Conservation (phyloP, 1,140 invertebrate genomes). For the Contarinia nasturtii region DNA sequence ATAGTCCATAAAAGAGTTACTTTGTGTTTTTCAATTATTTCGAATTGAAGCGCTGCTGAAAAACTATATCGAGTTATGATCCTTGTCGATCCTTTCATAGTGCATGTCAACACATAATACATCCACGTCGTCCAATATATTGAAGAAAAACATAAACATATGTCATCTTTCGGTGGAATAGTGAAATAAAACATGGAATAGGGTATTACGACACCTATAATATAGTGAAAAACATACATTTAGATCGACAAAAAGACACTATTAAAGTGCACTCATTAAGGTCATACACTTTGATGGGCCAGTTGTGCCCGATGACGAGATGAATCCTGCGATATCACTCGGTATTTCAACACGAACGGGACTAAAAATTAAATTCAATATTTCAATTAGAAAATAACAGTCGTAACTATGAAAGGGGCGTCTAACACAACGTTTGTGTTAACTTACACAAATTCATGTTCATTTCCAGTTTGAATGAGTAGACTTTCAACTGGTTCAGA, state of each 20-base stretch:
- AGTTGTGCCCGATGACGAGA: slow-evolving; percentile 50
- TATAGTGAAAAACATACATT: too few relatives aligned
- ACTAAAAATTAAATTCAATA: not conserved
- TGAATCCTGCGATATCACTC: slow-evolving; percentile 13
- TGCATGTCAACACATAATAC: not conserved
- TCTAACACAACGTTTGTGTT: too few relatives aligned
- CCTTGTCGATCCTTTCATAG: not conserved
- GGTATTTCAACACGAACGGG: too few relatives aligned
- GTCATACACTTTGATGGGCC: slow-evolving; percentile 59
- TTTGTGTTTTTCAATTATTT: not conserved
- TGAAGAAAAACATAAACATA: not conserved
- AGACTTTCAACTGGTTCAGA: not conserved
- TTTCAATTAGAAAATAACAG: not conserved
- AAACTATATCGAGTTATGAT: not conserved
- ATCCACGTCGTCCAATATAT: not conserved
- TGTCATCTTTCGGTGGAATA: too few relatives aligned
- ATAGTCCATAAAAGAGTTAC: not conserved
- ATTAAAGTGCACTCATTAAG: slow-evolving; percentile 28
- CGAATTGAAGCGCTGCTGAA: not conserved
- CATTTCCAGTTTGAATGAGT: not conserved
- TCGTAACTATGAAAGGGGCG: too few relatives aligned
- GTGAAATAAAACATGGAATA: too few relatives aligned
- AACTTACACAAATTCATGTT: not conserved
- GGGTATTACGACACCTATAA: too few relatives aligned
- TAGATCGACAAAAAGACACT: too few relatives aligned